Percentiles rank a stretch among this genome's conserved stretches.
Conservation (phyloP, 2,113 vertebrate genomes). For the Hylia prasina region DNA sequence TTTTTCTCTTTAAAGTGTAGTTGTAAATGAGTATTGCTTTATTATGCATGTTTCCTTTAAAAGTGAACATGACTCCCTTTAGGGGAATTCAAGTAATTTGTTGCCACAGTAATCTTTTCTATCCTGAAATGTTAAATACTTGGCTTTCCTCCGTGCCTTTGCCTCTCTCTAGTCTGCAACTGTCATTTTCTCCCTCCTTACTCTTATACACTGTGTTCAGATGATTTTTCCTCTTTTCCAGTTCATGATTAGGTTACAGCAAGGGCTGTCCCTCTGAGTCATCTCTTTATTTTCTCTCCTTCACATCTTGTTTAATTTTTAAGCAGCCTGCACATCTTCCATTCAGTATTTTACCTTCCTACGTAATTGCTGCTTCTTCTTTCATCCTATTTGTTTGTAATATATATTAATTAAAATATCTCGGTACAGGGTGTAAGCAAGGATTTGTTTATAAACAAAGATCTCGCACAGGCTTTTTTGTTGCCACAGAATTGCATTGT, state of each 20-base stretch:
- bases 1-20: conserved; percentile 67
- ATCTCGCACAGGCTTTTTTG: neutral
- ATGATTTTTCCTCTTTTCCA: conserved; percentile 68
- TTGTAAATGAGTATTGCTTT: conserved; percentile 70
- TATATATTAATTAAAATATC: conserved; percentile 16
- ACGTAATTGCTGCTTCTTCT: conserved; percentile 31
- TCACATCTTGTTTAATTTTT: conserved; percentile 57
- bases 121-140: conserved; percentile 72
- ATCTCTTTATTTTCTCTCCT: conserved; percentile 59
- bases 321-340: conserved; percentile 27
- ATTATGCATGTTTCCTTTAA: conserved; percentile 73
- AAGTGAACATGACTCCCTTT: conserved; percentile 73
- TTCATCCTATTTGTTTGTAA: conserved; percentile 10
- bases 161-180: conserved; percentile 43
- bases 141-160: conserved; percentile 69
- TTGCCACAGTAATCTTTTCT: conserved; percentile 69
- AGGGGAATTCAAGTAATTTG: conserved; percentile 74
- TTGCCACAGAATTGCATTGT: neutral
- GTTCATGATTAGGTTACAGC: conserved; percentile 68
- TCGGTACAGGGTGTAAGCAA: neutral
- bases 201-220: conserved; percentile 37
- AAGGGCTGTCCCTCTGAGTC: conserved; percentile 63
- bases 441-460: neutral
- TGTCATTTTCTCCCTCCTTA: conserved; percentile 46
- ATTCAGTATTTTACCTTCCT: conserved; percentile 42